Evolutionary conservation across 2,113 vertebrate species (phyloP), one percentile per base, ranked within the genome.

Genomic region (Nansenia antarctica): DNA sequence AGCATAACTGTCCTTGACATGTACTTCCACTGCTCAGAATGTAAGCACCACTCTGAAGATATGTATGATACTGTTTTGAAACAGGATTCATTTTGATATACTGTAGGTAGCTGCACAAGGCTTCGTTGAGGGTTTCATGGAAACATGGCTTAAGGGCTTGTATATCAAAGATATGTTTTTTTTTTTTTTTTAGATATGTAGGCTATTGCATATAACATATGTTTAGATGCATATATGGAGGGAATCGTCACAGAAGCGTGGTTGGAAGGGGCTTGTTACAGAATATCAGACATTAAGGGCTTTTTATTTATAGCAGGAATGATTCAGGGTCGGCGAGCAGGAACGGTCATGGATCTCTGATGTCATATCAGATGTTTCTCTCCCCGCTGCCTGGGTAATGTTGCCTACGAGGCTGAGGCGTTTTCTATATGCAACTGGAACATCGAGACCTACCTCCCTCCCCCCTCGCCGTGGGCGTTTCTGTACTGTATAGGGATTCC

Each of bases 321-420:
- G 74, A 74, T 54, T 53, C 59, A 35, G 70, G 73, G 76, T 82
- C 80, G 78, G 76, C 24, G 26, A 52, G 9, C 62, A 65, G 59
- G 63, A 39, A 72, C 67, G 37, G 67, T 12, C 55, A 37, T 6
- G 0, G 52, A 68, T 79, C 34, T 47, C 32, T 76, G 49, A 76
- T 66, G 35, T 79, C 65, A 18, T 37, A 49, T 55, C 42, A 20
- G 6, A 61, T 55, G 49, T 71, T 81, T 84, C 70, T 71, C 79
- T 73, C 78, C 62, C 52, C 37, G 47, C 55, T 52, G n/a, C 66
- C 64, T 9, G n/a, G 42, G 62, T 76, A 63, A 67, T 61, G 74
- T 34, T 60, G 39, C 31, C 31, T 29, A 53, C 65, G 70, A 79
- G 65, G 62, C 34, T 27, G 58, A 34, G 20, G 27, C 9, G 3